These are phyloP conservation scores for Gasteruption jaculator DNA, from an alignment of 2,888 invertebrate species.

Conservation along the genomic window DNA sequence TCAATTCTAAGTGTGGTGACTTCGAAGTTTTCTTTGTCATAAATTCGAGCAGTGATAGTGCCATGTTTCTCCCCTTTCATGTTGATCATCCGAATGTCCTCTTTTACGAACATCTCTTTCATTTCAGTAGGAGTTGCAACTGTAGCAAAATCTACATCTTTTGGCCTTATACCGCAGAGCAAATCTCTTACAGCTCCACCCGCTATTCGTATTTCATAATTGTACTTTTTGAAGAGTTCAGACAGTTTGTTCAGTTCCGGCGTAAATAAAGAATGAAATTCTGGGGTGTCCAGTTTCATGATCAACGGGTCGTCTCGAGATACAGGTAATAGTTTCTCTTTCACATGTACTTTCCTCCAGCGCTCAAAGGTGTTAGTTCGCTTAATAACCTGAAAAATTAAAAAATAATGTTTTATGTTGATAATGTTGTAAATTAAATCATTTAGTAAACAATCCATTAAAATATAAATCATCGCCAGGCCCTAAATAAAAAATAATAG, in stretches of 20 bases:
- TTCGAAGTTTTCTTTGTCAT: constrained; percentile 92
- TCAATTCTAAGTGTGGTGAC: constrained; percentile 92
- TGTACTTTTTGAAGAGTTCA: constrained; percentile 72
- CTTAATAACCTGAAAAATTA: no score
- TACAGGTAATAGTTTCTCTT: constrained; percentile 35
- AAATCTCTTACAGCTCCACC: constrained; percentile 95
- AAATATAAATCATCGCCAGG: no score
- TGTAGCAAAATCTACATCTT: constrained; percentile 97
- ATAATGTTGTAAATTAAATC: no score
- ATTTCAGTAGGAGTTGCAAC: constrained; percentile 94
- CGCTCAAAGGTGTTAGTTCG: no score
- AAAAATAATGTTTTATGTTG: no score
- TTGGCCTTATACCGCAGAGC: constrained; percentile 71
- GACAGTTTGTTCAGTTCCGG: constrained; percentile 71
- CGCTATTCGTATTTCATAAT: constrained; percentile 86
- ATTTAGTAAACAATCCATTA: no score
- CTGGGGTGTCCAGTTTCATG: constrained; percentile 66
- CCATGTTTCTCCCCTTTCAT: constrained; percentile 90
- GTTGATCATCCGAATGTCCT: constrained; percentile 88
- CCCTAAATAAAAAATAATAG: no score
- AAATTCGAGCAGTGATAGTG: constrained; percentile 91
- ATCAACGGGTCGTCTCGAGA: constrained; percentile 64
- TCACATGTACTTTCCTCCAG: constrained; percentile 28
- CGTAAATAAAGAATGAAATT: constrained; percentile 77
- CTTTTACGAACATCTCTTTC: constrained; percentile 85